These are phyloP conservation scores for Drosophila prostipennis DNA, from an alignment of 2,888 invertebrate species.

Conservation along the genomic window DNA sequence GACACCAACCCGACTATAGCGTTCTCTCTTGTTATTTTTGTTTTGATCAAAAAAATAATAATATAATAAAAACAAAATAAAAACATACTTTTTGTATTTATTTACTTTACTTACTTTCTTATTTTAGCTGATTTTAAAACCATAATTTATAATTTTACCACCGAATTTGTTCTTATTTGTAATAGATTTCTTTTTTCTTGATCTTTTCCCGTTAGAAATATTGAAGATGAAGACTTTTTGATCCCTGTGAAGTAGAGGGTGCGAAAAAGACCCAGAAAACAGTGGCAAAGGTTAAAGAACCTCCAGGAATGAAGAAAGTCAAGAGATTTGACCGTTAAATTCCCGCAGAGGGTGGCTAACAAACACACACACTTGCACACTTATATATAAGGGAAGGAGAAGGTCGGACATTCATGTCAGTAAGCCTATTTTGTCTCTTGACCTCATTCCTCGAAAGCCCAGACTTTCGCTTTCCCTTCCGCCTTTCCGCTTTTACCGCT, in stretches of 20 bases:
- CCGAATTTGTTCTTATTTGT: too few species aligned
- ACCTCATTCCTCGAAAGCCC: conserved; percentile 61
- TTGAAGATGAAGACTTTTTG: too few species aligned
- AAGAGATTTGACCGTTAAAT: conserved; percentile 75
- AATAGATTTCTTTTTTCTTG: too few species aligned
- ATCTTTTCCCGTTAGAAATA: too few species aligned
- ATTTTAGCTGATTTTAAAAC: too few species aligned
- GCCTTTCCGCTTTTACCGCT: conserved; percentile 15
- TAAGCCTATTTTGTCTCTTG: conserved; percentile 78
- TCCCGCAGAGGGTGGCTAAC: conserved; percentile 41
- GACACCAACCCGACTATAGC: too few species aligned
- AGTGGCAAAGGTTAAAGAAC: conserved; percentile 18
- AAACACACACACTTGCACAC: conserved; percentile 25
- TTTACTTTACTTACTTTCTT: too few species aligned
- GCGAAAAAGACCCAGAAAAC: neutral
- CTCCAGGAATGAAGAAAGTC: conserved; percentile 65
- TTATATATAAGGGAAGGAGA: conserved; percentile 1
- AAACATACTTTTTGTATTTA: too few species aligned
- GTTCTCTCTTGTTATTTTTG: too few species aligned
- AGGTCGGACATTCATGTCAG: conserved; percentile 46
- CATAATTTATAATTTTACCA: too few species aligned
- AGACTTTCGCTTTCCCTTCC: conserved; percentile 41
- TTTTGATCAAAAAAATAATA: too few species aligned
- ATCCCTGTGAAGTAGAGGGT: neutral
- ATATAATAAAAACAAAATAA: too few species aligned